Percentiles rank a stretch among this genome's conserved stretches.
Conservation (phyloP, 2,797 vertebrate species). For the Cossypha dichroa region DNA sequence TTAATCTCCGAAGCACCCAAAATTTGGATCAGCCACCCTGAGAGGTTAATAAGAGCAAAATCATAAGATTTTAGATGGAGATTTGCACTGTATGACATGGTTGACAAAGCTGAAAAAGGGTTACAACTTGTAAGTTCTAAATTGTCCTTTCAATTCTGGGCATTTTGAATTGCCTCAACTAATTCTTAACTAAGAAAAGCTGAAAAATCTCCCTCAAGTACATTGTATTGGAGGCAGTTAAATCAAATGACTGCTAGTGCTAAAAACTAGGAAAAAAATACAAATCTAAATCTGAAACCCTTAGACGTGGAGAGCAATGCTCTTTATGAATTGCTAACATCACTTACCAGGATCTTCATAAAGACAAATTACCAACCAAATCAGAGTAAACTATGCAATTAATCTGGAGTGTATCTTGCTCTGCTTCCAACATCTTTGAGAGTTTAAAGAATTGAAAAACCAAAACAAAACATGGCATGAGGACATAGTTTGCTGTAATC, state of each 20-base stretch:
- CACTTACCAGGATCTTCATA: neutral
- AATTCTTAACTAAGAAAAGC: neutral
- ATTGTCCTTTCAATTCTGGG: neutral
- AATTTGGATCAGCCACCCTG: neutral
- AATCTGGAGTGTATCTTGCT: neutral
- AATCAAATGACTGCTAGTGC: neutral
- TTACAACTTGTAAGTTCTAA: neutral
- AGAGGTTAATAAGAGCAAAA: neutral
- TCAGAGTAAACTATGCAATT: neutral
- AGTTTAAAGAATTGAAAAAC: neutral
- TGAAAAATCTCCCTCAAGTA: neutral
- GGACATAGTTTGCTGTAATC: neutral
- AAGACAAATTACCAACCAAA: neutral
- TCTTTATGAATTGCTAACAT: neutral
- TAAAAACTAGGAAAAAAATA: neutral
- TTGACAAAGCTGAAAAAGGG: neutral
- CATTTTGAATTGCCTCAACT: neutral
- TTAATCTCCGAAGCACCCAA: neutral
- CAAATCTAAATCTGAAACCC: neutral
- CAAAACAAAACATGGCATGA: neutral
- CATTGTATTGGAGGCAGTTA: neutral
- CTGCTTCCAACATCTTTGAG: neutral
- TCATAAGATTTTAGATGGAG: neutral
- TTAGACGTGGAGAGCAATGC: neutral
- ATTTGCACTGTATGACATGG: neutral